phyloP scores from a whole-genome alignment of 2,113 vertebrate genomes.

The Stigmatopora argus region DNA sequence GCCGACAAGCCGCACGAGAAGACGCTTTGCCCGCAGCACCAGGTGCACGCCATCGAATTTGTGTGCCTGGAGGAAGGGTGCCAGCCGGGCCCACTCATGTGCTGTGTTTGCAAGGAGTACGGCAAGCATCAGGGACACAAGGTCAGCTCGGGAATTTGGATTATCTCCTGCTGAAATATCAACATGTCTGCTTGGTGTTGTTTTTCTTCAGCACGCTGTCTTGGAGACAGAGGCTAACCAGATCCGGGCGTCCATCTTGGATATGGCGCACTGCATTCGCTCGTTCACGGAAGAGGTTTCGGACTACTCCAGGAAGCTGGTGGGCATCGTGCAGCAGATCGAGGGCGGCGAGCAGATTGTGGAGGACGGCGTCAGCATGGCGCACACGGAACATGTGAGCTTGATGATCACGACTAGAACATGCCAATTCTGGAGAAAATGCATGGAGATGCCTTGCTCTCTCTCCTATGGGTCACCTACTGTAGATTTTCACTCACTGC shows the following conservation, averaged over 20 bases:
- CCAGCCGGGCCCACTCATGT: slow-evolving; percentile 90
- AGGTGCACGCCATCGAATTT: slow-evolving; percentile 97
- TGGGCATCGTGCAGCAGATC: slow-evolving; percentile 94
- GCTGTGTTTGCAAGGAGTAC: slow-evolving; percentile 98
- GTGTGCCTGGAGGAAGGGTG: slow-evolving; percentile 94
- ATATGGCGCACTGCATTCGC: slow-evolving; percentile 98
- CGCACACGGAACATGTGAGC: slow-evolving; percentile 92
- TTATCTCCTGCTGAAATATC: background rate
- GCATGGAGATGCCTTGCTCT: too few species aligned
- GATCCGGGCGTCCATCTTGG: slow-evolving; percentile 95
- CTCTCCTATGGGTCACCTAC: too few species aligned
- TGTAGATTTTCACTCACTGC: too few species aligned
- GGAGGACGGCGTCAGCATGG: slow-evolving; percentile 92
- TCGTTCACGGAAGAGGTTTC: slow-evolving; percentile 97
- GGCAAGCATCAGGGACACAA: slow-evolving; percentile 98
- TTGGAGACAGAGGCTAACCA: slow-evolving; percentile 92
- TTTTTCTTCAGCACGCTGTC: slow-evolving; percentile 79
- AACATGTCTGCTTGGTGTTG: background rate
- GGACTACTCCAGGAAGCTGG: slow-evolving; percentile 94
- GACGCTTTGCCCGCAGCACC: slow-evolving; percentile 92
- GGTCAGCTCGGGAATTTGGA: slow-evolving; percentile 45
- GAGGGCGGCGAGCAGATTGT: slow-evolving; percentile 97
- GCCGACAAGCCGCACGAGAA: slow-evolving; percentile 98
- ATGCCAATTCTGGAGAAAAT: background rate
- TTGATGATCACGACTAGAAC: background rate